phyloP scores from a whole-genome alignment of 2,888 invertebrate species.

The Cheilosia impressa region DNA sequence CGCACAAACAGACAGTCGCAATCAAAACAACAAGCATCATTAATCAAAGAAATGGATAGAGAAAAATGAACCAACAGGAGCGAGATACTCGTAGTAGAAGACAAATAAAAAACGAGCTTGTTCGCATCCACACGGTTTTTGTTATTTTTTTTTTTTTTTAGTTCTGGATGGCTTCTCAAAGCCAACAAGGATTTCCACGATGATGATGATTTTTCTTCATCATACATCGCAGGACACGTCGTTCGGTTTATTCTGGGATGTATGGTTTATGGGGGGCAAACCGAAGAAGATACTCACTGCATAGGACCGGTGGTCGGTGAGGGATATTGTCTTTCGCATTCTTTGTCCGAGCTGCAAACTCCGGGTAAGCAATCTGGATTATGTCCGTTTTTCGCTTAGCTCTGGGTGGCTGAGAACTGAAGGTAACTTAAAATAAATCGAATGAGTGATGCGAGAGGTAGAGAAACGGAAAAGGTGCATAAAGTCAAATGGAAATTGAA shows the following conservation, averaged over 20 bases:
- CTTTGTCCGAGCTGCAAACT: neutral
- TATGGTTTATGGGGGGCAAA: constrained; percentile 18
- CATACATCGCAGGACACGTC: constrained; percentile 51
- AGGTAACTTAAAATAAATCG: constrained; percentile 51
- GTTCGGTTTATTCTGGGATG: constrained; percentile 35
- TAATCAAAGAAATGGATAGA: constrained; percentile 43
- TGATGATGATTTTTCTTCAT: constrained; percentile 59
- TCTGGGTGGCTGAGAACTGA: constrained; percentile 7
- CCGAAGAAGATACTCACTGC: constrained; percentile 2
- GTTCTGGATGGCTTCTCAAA: constrained; percentile 1
- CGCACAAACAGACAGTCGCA: constrained; percentile 5
- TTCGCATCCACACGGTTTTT: neutral
- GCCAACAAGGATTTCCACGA: constrained; percentile 10
- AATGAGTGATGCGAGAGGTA: constrained; percentile 23
- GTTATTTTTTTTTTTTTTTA: neutral
- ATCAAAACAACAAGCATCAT: constrained; percentile 42
- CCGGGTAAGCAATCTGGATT: constrained; percentile 1
- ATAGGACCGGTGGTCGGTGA: neutral
- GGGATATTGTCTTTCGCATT: neutral
- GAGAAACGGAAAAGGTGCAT: neutral
- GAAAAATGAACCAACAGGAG: neutral
- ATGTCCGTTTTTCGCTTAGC: neutral
- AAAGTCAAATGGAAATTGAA: neutral
- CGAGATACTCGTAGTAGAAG: neutral
- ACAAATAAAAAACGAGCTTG: constrained; percentile 1